phyloP scores from a whole-genome alignment of 2,113 vertebrate species.

The Campylomormyrus numenius region DNA sequence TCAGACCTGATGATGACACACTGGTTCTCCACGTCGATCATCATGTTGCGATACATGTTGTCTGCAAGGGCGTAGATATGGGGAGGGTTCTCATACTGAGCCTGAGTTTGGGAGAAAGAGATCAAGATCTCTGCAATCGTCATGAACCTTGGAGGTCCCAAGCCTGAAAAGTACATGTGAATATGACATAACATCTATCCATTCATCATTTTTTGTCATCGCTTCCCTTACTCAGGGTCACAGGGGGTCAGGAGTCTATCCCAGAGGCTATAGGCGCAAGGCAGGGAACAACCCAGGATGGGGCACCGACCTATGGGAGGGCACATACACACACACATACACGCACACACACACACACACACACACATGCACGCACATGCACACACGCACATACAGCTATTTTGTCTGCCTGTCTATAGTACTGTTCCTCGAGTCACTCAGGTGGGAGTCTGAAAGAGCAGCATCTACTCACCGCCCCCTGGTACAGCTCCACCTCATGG shows the following conservation, averaged over 20 bases:
- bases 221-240: neutral
- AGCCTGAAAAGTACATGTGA: neutral
- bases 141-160: neutral
- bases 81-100: slow-evolving; percentile 74
- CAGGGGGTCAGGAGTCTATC: neutral
- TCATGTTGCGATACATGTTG: slow-evolving; percentile 74
- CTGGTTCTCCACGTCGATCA: slow-evolving; percentile 74
- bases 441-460: neutral
- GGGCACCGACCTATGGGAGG: neutral
- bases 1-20: slow-evolving; percentile 74
- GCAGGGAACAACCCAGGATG: neutral
- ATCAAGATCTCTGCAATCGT: neutral
- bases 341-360: neutral
- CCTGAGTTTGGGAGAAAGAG: slow-evolving; percentile 39
- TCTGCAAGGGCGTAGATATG: slow-evolving; percentile 74
- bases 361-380: no score
- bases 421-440: neutral
- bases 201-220: neutral
- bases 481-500: slow-evolving; percentile 70
- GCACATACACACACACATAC: neutral
- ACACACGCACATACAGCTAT: neutral
- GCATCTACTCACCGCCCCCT: slow-evolving; percentile 65
- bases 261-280: neutral
- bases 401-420: neutral
- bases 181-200: neutral